phyloP scores from a whole-genome alignment of 2,797 vertebrate species.

The Odontamblyopus rebecca region DNA sequence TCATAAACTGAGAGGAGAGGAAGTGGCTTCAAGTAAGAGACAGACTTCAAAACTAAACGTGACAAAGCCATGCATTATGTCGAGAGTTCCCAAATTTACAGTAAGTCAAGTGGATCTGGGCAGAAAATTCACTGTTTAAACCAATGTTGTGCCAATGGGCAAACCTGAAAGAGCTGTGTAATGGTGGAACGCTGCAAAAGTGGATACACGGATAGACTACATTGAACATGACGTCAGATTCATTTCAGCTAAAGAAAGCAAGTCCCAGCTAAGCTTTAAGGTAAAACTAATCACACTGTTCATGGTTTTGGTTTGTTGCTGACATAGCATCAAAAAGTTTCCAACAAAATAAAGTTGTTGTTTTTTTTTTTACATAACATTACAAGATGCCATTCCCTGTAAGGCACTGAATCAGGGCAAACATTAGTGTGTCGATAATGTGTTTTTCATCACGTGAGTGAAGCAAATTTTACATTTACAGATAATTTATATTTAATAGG shows the following conservation, averaged over 20 bases:
- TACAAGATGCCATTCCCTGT: too few species aligned
- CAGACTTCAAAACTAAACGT: neutral
- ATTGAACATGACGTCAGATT: neutral
- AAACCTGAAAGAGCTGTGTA: neutral
- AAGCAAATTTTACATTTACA: slow-evolving; percentile 18
- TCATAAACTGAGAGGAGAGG: slow-evolving; percentile 27
- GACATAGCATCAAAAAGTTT: neutral
- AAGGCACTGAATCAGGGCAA: too few species aligned
- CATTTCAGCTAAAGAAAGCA: neutral
- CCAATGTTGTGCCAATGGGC: neutral
- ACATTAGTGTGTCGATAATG: neutral
- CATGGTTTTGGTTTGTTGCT: neutral
- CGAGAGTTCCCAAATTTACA: slow-evolving; percentile 30
- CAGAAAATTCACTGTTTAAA: neutral
- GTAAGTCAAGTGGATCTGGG: slow-evolving; percentile 8
- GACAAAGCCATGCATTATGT: neutral
- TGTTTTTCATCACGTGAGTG: neutral
- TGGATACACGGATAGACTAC: neutral
- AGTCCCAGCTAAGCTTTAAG: neutral
- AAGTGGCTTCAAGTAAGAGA: neutral
- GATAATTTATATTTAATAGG: neutral
- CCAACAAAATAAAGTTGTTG: neutral
- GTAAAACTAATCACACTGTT: too few species aligned
- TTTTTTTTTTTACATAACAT: too few species aligned
- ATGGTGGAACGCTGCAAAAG: neutral